Evolutionary conservation across 1,140 invertebrate genomes (phyloP), one percentile per base, ranked within the genome.

Genomic region (Drosophila novamexicana): DNA sequence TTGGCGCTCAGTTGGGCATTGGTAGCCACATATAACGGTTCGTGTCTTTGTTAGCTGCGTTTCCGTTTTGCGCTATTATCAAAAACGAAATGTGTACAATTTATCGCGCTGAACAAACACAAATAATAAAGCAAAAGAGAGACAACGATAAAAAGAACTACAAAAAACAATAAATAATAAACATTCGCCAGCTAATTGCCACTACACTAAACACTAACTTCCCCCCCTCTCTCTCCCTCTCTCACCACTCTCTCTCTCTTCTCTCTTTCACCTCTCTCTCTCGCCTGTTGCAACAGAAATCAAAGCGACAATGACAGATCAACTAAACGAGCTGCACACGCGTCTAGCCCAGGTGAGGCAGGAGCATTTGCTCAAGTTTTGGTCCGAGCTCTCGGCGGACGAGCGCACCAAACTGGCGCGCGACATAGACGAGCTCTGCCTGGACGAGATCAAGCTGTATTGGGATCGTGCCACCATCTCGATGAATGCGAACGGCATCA

Each of bases 291-390:
- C 75, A 74, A 50, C 32, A 63, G 53, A 22, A 36, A 44, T 42
- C 36, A 75, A 77, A 34, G 12, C 67, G 50, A 54, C 58, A 49
- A 92, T 92, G 91, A 81, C 88, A 50, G 88, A 88, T 58, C 79
- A 88, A 83, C 93, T 93, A 67, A 82, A 49, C 22, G 29, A 73
- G 47, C 74, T 94, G 53, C 79, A 90, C 22, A 73, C 81, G 54
- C 86, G 91, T n/a, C 80, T 94, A 16, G 76, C 79, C 36, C 91
- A 93, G 69, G 93, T 94, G 75, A 93, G 93, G 64, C 98, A 99
- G 93, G 95, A 96, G 59, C 98, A 99, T 92, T 93, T 99, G 65
- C 91, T 99, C 7, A 94, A 95, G 80, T 99, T 97, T 93, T 98
- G 96, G 96, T 93, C 96, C 67, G 94, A 95, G 69, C 88, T 99